phyloP scores from a whole-genome alignment of 2,113 vertebrate species.

The Coregonus clupeaformis region DNA sequence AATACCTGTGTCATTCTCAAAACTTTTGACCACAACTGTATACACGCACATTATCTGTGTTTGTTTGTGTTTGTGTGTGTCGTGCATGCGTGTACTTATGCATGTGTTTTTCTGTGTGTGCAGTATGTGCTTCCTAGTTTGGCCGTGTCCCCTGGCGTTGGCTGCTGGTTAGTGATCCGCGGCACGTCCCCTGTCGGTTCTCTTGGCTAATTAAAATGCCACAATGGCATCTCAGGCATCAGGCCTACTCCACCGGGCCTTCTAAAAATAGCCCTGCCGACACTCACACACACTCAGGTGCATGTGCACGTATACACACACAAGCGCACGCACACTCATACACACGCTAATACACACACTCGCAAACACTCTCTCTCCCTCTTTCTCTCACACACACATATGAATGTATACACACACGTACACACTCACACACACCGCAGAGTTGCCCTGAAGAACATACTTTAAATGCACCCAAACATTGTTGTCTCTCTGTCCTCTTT shows the following conservation, averaged over 20 bases:
- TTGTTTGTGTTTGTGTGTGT: too few species aligned
- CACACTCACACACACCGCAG: too few species aligned
- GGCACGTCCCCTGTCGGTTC: constrained; percentile 40
- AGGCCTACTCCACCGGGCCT: constrained; percentile 64
- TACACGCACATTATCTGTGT: too few species aligned
- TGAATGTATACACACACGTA: too few species aligned
- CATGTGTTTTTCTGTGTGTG: background rate
- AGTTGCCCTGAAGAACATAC: background rate
- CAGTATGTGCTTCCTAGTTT: background rate
- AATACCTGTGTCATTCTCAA: too few species aligned
- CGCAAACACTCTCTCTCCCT: too few species aligned
- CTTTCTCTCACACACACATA: background rate
- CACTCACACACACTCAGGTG: background rate
- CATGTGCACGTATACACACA: background rate
- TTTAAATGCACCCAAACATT: background rate
- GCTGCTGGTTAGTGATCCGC: constrained; percentile 3
- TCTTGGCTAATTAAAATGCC: constrained; percentile 71
- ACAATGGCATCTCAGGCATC: constrained; percentile 60
- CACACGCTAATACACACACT: background rate
- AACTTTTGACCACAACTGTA: too few species aligned
- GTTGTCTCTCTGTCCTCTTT: too few species aligned
- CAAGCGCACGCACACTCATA: constrained; percentile 15
- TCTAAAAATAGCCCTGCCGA: constrained; percentile 62
- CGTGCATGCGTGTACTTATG: too few species aligned
- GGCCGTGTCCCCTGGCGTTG: background rate